These are phyloP conservation scores for Tetramorium bicarinatum DNA, from an alignment of 2,888 invertebrate genomes.

Conservation along the genomic window DNA sequence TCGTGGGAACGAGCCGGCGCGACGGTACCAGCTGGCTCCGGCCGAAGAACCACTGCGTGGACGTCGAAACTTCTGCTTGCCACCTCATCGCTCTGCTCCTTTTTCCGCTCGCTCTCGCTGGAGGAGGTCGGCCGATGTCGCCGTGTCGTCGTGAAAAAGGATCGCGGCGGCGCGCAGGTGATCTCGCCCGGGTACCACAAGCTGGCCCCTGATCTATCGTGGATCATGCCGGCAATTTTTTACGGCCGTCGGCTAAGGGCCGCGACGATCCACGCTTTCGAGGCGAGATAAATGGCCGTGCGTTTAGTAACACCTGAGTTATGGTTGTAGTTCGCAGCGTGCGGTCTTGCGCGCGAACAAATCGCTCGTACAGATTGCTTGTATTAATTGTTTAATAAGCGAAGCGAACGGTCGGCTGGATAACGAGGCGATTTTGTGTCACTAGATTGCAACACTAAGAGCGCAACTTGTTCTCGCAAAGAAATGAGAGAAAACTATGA, in stretches of 20 bases:
- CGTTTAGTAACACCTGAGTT: constrained; percentile 40
- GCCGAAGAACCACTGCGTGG: neutral
- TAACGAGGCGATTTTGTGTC: neutral
- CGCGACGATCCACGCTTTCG: constrained; percentile 21
- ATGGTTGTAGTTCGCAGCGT: constrained; percentile 33
- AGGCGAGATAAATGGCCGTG: constrained; percentile 36
- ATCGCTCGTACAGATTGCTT: constrained; percentile 17
- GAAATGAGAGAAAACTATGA: neutral
- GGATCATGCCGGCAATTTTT: constrained; percentile 48
- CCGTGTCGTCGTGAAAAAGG: constrained; percentile 47
- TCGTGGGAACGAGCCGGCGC: constrained; percentile 70
- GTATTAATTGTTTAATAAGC: constrained; percentile 26
- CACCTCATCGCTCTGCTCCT: neutral
- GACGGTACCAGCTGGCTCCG: constrained; percentile 1
- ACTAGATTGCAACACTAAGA: neutral
- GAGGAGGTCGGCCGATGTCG: constrained; percentile 57
- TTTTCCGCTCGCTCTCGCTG: constrained; percentile 26
- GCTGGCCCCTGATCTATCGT: constrained; percentile 45
- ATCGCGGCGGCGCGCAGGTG: constrained; percentile 46
- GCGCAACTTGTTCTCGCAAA: neutral
- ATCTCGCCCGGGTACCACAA: constrained; percentile 35
- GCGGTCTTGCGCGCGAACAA: neutral
- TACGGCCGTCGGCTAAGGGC: constrained; percentile 25
- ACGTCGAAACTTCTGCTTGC: constrained; percentile 28
- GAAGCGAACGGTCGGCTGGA: neutral